A percentile compares a stretch with the other conserved stretches of the same genome.
phyloP scores from a whole-genome alignment of 2,888 invertebrate genomes.

The Eumerus sabulonum region DNA sequence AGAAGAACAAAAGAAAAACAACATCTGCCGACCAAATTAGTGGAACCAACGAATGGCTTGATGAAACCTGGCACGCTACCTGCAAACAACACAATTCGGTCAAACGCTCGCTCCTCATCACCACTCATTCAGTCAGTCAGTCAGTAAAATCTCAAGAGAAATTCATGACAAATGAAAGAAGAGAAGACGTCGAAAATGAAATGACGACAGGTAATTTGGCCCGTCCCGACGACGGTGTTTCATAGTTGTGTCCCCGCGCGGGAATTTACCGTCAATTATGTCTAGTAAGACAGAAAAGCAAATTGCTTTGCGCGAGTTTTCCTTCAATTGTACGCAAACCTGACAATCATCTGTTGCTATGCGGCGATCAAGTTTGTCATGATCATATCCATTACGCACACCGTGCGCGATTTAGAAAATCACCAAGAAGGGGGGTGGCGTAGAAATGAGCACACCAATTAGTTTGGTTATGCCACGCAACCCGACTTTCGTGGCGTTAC shows the following conservation, averaged over 20 bases:
- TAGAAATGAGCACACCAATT: conserved; percentile 45
- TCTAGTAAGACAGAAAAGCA: conserved; percentile 28
- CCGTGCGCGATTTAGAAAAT: too few relatives aligned
- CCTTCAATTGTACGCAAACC: conserved; percentile 22
- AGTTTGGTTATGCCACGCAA: conserved; percentile 38
- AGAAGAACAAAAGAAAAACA: conserved; percentile 24
- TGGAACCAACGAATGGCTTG: conserved; percentile 40
- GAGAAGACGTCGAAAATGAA: conserved; percentile 14
- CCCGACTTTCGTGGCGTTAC: conserved; percentile 42
- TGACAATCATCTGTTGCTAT: conserved; percentile 40
- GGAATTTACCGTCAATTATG: conserved; percentile 62
- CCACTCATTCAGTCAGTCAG: too few relatives aligned
- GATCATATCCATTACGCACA: neutral
- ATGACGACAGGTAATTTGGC: conserved; percentile 35
- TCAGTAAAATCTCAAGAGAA: conserved; percentile 33
- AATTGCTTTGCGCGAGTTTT: conserved; percentile 26
- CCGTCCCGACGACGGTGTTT: conserved; percentile 17
- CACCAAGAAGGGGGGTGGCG: neutral
- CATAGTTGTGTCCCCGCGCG: conserved; percentile 4
- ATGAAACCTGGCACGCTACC: conserved; percentile 58
- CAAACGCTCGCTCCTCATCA: too few relatives aligned
- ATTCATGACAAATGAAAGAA: conserved; percentile 19
- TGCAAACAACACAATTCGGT: conserved; percentile 22
- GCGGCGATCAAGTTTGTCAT: neutral
- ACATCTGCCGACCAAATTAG: conserved; percentile 38